These are phyloP conservation scores for Meiosimyza platycephala DNA, from an alignment of 2,888 invertebrate genomes.

Conservation along the genomic window DNA sequence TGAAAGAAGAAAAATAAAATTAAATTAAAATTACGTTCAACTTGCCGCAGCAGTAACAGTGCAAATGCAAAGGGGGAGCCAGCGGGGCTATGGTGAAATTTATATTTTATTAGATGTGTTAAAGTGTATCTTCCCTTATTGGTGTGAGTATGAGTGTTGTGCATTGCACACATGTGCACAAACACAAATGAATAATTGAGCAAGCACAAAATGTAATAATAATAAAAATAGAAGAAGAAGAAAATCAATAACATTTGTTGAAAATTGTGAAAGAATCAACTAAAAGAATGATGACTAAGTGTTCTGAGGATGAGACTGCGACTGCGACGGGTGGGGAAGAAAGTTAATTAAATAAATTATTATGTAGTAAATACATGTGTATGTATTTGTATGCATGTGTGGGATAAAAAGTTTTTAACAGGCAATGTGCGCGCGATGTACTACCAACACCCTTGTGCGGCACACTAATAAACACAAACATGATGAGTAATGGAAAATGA, in stretches of 20 bases:
- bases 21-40: constrained; percentile 28
- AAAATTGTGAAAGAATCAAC: constrained; percentile 11
- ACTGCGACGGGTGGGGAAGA: not conserved
- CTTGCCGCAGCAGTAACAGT: not conserved
- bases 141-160: no score
- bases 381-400: not conserved
- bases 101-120: constrained; percentile 22
- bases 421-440: not conserved
- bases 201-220: constrained; percentile 23
- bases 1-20: constrained; percentile 27
- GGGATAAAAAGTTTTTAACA: not conserved
- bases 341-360: constrained; percentile 27
- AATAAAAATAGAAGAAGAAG: constrained; percentile 1
- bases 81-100: not conserved
- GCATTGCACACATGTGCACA: not conserved
- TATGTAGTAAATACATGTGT: not conserved
- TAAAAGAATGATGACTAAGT: no score
- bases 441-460: no score
- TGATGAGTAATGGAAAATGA: constrained; percentile 12
- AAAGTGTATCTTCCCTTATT: not conserved
- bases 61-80: not conserved
- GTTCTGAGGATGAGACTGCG: no score
- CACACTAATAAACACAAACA: not conserved
- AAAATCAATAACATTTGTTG: constrained; percentile 26
- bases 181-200: constrained; percentile 22